A percentile compares a stretch with the other conserved stretches of the same genome.
Conservation (phyloP, 2,888 invertebrate genomes). For the Melieria omissa region DNA sequence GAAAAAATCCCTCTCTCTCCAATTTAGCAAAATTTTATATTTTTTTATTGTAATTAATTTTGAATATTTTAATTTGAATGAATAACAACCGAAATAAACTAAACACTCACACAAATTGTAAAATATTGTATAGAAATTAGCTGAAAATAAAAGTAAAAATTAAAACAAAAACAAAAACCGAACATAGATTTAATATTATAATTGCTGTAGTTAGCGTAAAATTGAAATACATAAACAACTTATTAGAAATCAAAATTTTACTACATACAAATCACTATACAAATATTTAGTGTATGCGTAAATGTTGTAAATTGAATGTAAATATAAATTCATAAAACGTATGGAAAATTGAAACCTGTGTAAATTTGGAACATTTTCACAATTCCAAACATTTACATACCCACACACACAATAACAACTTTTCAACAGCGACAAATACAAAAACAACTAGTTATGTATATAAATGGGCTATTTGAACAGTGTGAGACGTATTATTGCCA, state of each 20-base stretch:
- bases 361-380: not conserved
- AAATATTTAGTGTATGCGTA: slow-evolving; percentile 5
- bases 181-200: not conserved
- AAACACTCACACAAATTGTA: not conserved
- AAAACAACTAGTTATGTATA: too few relatives aligned
- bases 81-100: not conserved
- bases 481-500: too few relatives aligned
- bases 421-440: too few relatives aligned
- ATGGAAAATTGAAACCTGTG: not conserved
- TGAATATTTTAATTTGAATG: not conserved
- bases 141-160: slow-evolving; percentile 2
- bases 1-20: not conserved
- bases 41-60: not conserved
- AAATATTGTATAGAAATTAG: not conserved
- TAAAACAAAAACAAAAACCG: slow-evolving; percentile 4
- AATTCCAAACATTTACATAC: not conserved
- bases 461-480: too few relatives aligned
- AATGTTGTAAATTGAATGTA: slow-evolving; percentile 33
- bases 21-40: not conserved
- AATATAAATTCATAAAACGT: slow-evolving; percentile 9
- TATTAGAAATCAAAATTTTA: slow-evolving; percentile 32
- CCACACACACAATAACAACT: not conserved
- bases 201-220: slow-evolving; percentile 36
- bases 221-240: slow-evolving; percentile 31
- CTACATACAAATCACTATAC: slow-evolving; percentile 9